A percentile compares a stretch with the other conserved stretches of the same genome.
Evolutionary conservation across 2,113 vertebrate species (phyloP).

Genomic region (Lophura nycthemera): DNA sequence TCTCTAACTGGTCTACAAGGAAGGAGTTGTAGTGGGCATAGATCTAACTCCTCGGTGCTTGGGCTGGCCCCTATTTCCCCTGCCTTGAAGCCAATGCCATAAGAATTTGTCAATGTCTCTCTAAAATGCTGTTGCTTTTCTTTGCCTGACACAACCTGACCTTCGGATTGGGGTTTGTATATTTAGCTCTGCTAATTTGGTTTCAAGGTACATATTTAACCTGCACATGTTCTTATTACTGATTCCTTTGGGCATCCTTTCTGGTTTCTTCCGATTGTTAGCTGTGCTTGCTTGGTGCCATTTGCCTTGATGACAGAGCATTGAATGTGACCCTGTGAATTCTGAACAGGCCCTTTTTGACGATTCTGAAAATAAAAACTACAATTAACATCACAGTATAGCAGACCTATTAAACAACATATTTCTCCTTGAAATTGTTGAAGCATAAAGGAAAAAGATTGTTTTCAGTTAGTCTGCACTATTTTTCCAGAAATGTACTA

Average conservation of each 20-base stretch:
- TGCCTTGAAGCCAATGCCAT: not conserved
- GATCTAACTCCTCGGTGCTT: not conserved
- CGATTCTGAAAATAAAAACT: not conserved
- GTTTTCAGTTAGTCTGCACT: not conserved
- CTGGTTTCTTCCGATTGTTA: accelerated
- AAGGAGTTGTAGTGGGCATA: not conserved
- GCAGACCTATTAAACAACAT: not conserved
- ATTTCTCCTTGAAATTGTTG: not conserved
- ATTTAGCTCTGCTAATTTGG: not conserved
- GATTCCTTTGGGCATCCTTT: not conserved
- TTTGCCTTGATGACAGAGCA: not conserved
- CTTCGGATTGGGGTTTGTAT: not conserved
- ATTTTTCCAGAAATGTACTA: not conserved
- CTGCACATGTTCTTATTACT: not conserved
- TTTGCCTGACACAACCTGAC: not conserved
- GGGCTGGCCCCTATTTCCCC: not conserved
- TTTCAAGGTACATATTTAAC: not conserved
- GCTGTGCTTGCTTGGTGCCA: not conserved
- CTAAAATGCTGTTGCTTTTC: not conserved
- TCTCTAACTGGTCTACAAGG: not conserved
- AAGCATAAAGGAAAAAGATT: not conserved
- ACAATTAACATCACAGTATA: not conserved
- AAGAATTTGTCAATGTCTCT: not conserved
- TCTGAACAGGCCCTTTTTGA: not conserved
- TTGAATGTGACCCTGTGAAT: not conserved